Evolutionary conservation across 2,888 invertebrate genomes (phyloP).

Genomic region (Automeris io): DNA sequence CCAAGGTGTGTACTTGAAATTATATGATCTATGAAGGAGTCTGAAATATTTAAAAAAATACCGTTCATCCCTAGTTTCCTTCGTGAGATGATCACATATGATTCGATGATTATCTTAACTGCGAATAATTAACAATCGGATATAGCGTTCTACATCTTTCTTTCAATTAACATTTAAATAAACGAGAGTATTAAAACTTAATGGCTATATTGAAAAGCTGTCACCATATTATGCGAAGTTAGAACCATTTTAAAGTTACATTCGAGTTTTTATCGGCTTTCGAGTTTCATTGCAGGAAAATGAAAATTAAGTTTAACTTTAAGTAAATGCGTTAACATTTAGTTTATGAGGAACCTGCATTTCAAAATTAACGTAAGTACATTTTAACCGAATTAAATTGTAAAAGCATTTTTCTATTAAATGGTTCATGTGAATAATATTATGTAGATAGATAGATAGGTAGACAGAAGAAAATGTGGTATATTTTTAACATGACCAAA

Average conservation of each 20-base stretch:
- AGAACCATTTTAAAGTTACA: neutral
- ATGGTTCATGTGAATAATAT: neutral
- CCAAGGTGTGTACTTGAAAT: neutral
- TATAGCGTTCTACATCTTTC: neutral
- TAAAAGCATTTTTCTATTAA: neutral
- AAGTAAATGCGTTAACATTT: neutral
- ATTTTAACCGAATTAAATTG: too few relatives aligned
- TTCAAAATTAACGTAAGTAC: neutral
- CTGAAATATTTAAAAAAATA: neutral
- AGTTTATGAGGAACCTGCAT: neutral
- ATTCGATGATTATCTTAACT: neutral
- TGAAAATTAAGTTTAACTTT: neutral
- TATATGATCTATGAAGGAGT: too few relatives aligned
- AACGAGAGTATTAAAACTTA: neutral
- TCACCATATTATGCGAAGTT: neutral
- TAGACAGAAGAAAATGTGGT: neutral
- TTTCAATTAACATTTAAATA: constrained; percentile 2
- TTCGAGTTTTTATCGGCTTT: neutral
- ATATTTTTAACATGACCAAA: neutral
- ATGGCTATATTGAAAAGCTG: neutral
- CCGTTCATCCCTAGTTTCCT: neutral
- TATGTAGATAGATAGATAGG: too few relatives aligned
- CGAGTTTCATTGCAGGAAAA: neutral
- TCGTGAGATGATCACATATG: neutral
- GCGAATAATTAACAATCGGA: neutral